Base-by-base conservation (phyloP, 2,797 vertebrate genomes). In the Botia kubotai region DNA sequence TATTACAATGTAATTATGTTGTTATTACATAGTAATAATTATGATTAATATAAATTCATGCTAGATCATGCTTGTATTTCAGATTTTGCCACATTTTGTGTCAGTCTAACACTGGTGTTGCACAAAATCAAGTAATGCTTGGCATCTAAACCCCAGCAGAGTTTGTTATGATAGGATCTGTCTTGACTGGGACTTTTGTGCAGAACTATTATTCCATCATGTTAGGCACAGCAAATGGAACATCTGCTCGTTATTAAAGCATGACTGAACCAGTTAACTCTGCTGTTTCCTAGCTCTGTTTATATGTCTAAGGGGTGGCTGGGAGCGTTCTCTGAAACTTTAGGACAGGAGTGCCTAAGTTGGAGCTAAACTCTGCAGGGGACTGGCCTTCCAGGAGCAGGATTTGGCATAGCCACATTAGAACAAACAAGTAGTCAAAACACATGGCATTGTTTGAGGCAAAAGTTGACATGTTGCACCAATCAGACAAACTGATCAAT, bases 221-320 rank as follows among this genome's bases (percentile, higher is more conserved):
- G 76, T 75, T 81, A 81, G 55, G 43, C 74, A 36, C 48, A 76
- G 73, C 63, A 77, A 82, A 82, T 77, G 46, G 57, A 75, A 62
- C 39, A 50, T n/a, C 7, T 70, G 57, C 43, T 53, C 57, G 55
- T 77, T 82, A 55, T 29, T n/a, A 67, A 60, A 55, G 48, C 33
- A n/a, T 71, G 66, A 29, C 17, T 55, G 23, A 78, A 77, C 65
- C 57, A 21, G 75, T 33, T 77, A 68, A 69, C 21, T n/a, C 19
- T 62, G n/a, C 33, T 67, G 62, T 43, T 65, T 68, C 19, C 66
- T 17, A 57, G 50, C 13, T 39, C 52, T 72, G 8, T 43, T 21
- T 39, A 23, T 67, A 55, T 53, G 62, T 53, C n/a, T 63, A 5
- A 60, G 43, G 50, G 17, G 6, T 19, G 2, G n/a, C 3, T 55